Percentiles rank a stretch among this genome's conserved stretches.
Evolutionary conservation across 2,797 vertebrate species (phyloP).

Genomic region (Clarias laeviceps): DNA sequence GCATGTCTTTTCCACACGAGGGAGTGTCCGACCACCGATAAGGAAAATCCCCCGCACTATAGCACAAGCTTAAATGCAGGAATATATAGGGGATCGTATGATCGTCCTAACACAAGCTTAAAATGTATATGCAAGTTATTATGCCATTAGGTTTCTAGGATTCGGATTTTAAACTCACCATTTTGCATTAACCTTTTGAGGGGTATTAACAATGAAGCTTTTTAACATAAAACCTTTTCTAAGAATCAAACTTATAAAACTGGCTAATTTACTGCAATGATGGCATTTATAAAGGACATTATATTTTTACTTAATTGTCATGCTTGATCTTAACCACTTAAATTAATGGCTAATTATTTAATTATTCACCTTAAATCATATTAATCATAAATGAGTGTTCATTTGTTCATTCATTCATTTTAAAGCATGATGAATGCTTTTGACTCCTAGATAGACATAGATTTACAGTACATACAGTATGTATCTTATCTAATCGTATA

Average conservation of each 20-base stretch:
- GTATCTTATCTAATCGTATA: background rate
- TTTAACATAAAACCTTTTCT: background rate
- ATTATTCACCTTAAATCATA: conserved; percentile 6
- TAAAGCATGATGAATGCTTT: background rate
- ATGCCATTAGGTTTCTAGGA: background rate
- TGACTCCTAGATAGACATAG: background rate
- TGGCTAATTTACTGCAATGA: background rate
- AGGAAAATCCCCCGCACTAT: conserved; percentile 32
- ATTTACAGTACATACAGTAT: background rate
- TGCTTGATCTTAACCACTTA: background rate
- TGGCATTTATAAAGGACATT: background rate
- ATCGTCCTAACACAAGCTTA: background rate
- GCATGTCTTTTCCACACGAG: conserved; percentile 65
- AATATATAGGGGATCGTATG: background rate
- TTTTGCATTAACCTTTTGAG: background rate
- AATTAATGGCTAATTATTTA: background rate
- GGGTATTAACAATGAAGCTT: background rate
- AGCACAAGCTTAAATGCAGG: background rate
- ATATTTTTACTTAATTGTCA: background rate
- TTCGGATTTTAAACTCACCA: background rate
- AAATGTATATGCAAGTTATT: background rate
- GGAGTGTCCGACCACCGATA: conserved; percentile 60
- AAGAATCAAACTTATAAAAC: background rate
- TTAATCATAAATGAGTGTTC: background rate
- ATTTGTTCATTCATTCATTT: background rate